Percentiles rank a stretch among this genome's conserved stretches.
These are phyloP conservation scores for Passer domesticus DNA, from an alignment of 2,113 vertebrate species.

Conservation along the genomic window DNA sequence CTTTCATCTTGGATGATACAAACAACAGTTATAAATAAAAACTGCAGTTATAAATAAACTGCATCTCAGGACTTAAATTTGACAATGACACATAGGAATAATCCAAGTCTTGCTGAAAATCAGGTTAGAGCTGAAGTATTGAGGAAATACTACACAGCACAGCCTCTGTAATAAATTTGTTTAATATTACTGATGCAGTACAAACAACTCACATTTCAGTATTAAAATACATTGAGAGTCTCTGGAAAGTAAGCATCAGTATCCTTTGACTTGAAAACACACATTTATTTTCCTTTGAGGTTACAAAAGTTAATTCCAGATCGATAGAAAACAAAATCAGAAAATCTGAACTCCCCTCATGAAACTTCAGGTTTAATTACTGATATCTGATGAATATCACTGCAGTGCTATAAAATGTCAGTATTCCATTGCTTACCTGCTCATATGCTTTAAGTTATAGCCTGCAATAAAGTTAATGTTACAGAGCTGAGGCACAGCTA, in stretches of 20 bases:
- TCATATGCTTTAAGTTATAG: neutral
- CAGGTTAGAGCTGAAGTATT: neutral
- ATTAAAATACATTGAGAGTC: neutral
- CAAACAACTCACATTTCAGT: neutral
- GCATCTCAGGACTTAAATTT: neutral
- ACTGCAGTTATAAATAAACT: neutral
- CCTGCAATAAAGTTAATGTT: neutral
- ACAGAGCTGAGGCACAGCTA: neutral
- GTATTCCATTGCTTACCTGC: neutral
- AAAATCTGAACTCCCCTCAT: neutral
- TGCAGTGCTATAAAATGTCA: neutral
- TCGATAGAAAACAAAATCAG: neutral
- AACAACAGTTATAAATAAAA: conserved; percentile 4
- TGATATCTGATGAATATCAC: neutral
- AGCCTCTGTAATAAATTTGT: neutral
- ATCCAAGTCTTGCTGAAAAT: neutral
- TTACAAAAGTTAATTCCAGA: neutral
- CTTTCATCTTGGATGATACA: neutral
- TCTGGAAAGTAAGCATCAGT: neutral
- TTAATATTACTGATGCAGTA: neutral
- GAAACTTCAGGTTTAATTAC: conserved; percentile 3
- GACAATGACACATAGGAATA: conserved; percentile 3
- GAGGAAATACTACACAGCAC: neutral
- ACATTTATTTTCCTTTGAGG: neutral
- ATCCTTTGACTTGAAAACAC: neutral